Base-by-base conservation (phyloP, 2,113 vertebrate genomes). In the Marmota monax region DNA sequence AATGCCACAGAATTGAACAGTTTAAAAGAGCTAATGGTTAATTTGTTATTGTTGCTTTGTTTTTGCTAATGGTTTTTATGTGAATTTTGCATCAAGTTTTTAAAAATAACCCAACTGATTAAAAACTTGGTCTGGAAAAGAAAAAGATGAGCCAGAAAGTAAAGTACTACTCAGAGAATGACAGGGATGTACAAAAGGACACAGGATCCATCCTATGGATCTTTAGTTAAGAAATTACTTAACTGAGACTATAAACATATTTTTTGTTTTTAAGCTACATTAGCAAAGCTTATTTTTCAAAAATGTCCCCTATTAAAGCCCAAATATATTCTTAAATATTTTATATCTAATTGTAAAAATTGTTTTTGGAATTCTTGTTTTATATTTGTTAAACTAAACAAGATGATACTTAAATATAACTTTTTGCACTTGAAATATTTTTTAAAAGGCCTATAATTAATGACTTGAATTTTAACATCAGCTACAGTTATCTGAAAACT, bases 401-500 rank as follows among this genome's bases (percentile, higher is more conserved):
- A 39, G 39, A 39, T 39, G 39, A 82, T 89, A 93, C 94, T 90
- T 97, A 92, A 74, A 9, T 2, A 2, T 91, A 96, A 95, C 74
- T 91, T 98, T 99, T 98, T 97, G 73, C 98, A 98, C 96, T 97
- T 97, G 88, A 96, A 98, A 97, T 97, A 97, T 98, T 98, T 96
- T 96, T 96, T 58, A 45, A 92, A 97, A 72, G 20, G 58, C 58
- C 58, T 61, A 51, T 39, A 39, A 14, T 67, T 67, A 80, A 58
- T 34, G 14, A 69, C 42, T 63, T 13, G 20, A 78, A 58, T 82
- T 42, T 23, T 61, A 61, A 58, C 22, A 61, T 61, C 58, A 25
- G 58, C 23, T 25, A 23, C 58, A 61, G 58, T 77, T 94, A 67
- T 42, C 58, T 37, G 45, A 84, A 88, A 84, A 79, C 51, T n/a